Evolutionary conservation across 2,797 vertebrate species (phyloP), one percentile per base, ranked within the genome.

Genomic region (Chaenodraco wilsoni): DNA sequence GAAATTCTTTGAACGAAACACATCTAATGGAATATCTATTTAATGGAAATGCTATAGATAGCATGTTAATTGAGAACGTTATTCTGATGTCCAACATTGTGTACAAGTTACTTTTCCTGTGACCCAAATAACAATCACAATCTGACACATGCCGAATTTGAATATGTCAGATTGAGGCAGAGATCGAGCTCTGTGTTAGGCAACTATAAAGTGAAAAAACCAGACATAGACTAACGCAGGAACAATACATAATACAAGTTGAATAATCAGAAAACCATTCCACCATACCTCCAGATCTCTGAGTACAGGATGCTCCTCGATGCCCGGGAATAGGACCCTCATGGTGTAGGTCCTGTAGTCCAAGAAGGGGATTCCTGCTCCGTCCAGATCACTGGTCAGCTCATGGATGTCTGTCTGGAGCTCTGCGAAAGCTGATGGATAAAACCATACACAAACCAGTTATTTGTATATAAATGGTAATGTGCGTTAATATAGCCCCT

Each of bases 371-470:
- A 99, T 99, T 11, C 98, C 98, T 0, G 96, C 97, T 72, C 97
- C 98, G 0, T 99, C 98, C 78, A 99, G 93, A 85, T 99, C 98
- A 4, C 97, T 99, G n/a, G 98, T 99, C 84, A 99, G 76, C 88
- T 99, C 98, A 0, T 99, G 97, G 76, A 99, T 99, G 84, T 99
- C 98, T 0, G 98, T 99, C 91, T 99, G 98, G 0, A 99, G 95
- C 91, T 99, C 98, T 1, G 98, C 98, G 92, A 99, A 99, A 23
- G 98, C 98, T 99, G 88, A 27, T 23, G 71, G 37, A 74, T 7
- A 80, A 44, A 49, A 0, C 44, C 19, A 83, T 4, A 50, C 11
- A 80, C 16, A 66, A 59, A 66, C 0, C 15, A 37, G n/a, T 61
- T 57, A 17, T 44, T 41, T 66, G 33, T 37, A 7, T 37, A 37